Base-by-base conservation (phyloP, 1,140 invertebrate genomes). In the Drosophila miranda region DNA sequence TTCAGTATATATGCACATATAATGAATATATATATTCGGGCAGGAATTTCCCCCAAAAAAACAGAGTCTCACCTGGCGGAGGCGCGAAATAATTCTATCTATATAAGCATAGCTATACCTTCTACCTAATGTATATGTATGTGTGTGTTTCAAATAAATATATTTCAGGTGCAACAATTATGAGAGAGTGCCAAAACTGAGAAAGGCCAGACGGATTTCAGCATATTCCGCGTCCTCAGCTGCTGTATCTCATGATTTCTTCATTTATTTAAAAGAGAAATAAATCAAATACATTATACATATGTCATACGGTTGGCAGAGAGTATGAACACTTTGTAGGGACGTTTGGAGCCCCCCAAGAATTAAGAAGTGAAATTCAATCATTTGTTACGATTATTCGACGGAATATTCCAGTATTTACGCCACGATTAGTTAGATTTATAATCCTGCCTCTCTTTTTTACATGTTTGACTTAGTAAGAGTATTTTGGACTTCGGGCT, bases 91-190 rank as follows among this genome's bases (percentile, higher is more conserved):
- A 42, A 51, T 42, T 68, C 11, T 38, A 30, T 26, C 19, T 11
- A 28, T 54, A 63, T 13, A 64, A 14, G 7, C 48, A 28, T 19
- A 48, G 14, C n/a, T 3, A 9, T 9, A 21, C 7, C 9, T 34
- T 19, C 41, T 38, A 19, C 19, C 19, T 19, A 19, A 1, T 19
- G 19, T 19, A 38, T 38, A 13, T 7, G 8, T 41, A 30, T 19
- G 28, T 11, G n/a, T 6, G 4, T 9, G 4, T 23, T 23, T 23
- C 3, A 23, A 21, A 34, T 34, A 11, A 11, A 23, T 46, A 16
- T 68, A 23, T 68, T 68, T 63, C 66, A 69, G 66, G 66, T 68
- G 66, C 66, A 49, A 42, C 26, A 26, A 26, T 45, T 26, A 58
- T 26, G 60, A 52, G 9, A 46, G 9, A 38, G 62, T 69, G 64